Evolutionary conservation across 2,888 invertebrate species (phyloP).

Genomic region (Phymatocera aterrima): DNA sequence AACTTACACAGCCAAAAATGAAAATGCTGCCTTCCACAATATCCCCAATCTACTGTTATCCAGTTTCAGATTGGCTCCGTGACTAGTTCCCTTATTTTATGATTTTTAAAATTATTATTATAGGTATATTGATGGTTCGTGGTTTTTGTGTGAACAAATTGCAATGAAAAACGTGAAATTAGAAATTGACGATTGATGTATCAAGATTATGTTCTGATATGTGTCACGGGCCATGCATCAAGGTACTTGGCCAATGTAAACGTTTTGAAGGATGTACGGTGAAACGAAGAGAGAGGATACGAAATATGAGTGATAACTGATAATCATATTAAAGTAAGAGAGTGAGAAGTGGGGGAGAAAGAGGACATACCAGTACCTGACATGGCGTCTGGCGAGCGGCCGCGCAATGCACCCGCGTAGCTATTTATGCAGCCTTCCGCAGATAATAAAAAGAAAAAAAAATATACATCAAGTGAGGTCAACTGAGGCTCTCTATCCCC

Average conservation of each 20-base stretch:
- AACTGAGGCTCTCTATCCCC: constrained; percentile 55
- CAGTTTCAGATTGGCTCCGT: neutral
- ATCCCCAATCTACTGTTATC: constrained; percentile 10
- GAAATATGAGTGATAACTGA: constrained; percentile 46
- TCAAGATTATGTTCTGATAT: neutral
- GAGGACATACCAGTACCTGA: constrained; percentile 87
- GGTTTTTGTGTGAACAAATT: neutral
- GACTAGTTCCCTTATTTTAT: neutral
- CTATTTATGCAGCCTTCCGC: constrained; percentile 78
- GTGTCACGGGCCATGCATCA: neutral
- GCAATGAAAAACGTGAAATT: neutral
- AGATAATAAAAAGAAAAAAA: constrained; percentile 73
- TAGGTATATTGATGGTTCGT: neutral
- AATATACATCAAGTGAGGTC: constrained; percentile 70
- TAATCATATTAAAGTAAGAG: constrained; percentile 28
- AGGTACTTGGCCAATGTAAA: constrained; percentile 8
- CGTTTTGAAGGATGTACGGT: constrained; percentile 15
- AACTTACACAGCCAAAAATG: neutral
- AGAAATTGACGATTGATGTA: neutral
- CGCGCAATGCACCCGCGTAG: constrained; percentile 94
- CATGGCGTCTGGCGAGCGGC: constrained; percentile 88
- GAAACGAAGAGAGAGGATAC: constrained; percentile 42
- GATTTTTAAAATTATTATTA: neutral
- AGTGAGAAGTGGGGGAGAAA: constrained; percentile 62
- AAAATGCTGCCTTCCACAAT: neutral